Conservation (phyloP, 2,113 vertebrate genomes). For the Panthera uncia region DNA sequence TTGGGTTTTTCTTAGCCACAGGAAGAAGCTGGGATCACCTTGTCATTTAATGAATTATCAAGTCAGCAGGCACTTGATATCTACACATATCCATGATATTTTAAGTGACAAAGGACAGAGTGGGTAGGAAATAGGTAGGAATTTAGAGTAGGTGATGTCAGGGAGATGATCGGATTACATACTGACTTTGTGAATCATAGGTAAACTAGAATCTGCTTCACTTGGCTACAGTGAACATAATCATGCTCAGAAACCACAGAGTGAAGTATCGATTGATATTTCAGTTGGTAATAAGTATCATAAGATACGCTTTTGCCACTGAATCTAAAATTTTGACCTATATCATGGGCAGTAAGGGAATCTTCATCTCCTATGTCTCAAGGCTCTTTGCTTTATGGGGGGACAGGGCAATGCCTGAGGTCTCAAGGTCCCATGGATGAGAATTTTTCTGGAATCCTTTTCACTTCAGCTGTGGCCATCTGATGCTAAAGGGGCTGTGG, state of each 20-base stretch:
- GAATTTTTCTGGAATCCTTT: background rate
- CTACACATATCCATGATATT: background rate
- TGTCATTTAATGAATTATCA: background rate
- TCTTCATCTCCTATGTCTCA: background rate
- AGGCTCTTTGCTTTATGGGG: background rate
- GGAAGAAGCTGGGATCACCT: background rate
- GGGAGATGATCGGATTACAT: background rate
- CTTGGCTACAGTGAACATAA: background rate
- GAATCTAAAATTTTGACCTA: slow-evolving; percentile 2
- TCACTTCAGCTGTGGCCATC: background rate
- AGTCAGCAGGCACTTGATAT: background rate
- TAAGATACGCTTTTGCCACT: background rate
- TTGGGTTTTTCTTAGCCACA: background rate
- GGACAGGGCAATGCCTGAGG: background rate
- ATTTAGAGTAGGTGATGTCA: background rate
- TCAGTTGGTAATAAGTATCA: background rate
- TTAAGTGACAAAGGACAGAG: background rate
- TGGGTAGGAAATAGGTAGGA: background rate
- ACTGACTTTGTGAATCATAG: background rate
- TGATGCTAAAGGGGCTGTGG: background rate
- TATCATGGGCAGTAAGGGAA: background rate
- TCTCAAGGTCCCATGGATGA: background rate
- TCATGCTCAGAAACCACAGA: background rate
- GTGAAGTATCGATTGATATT: background rate
- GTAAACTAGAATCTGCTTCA: background rate